These are phyloP conservation scores for Himalopsyche tibetana DNA, from an alignment of 2,888 invertebrate genomes.

Conservation along the genomic window DNA sequence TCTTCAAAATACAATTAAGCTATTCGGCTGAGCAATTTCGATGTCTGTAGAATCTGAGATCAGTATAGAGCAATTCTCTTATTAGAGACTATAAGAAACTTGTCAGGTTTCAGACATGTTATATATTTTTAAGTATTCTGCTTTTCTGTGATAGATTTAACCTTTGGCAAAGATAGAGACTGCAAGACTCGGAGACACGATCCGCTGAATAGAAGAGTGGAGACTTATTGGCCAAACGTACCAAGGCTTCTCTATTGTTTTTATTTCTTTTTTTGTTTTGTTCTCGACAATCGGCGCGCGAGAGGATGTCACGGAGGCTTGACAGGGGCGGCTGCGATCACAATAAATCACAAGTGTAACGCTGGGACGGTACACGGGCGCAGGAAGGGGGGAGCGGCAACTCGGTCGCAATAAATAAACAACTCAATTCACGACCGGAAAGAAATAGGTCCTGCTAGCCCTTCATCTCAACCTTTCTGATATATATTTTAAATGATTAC, in stretches of 20 bases:
- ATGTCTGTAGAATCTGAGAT: too few relatives aligned
- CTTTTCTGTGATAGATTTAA: background rate
- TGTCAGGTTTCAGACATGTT: too few relatives aligned
- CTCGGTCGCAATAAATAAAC: constrained; percentile 52
- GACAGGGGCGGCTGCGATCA: constrained; percentile 49
- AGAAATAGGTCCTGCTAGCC: background rate
- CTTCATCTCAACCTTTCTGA: constrained; percentile 27
- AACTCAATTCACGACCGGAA: constrained; percentile 48
- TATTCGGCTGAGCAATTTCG: too few relatives aligned
- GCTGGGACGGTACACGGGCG: constrained; percentile 31
- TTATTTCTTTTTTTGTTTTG: constrained; percentile 41
- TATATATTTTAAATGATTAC: too few relatives aligned
- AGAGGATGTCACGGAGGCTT: constrained; percentile 46
- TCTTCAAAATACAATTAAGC: too few relatives aligned
- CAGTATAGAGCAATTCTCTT: too few relatives aligned
- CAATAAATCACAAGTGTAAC: constrained; percentile 54
- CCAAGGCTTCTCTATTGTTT: constrained; percentile 1
- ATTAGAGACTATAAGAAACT: too few relatives aligned
- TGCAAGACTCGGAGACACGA: background rate
- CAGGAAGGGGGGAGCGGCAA: background rate
- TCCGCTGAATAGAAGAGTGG: background rate
- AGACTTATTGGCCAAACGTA: constrained; percentile 39
- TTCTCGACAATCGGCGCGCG: constrained; percentile 45
- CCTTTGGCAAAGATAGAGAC: background rate
- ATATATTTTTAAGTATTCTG: too few relatives aligned